Evolutionary conservation across 2,888 invertebrate species (phyloP).

Genomic region (Linyphia triangularis): DNA sequence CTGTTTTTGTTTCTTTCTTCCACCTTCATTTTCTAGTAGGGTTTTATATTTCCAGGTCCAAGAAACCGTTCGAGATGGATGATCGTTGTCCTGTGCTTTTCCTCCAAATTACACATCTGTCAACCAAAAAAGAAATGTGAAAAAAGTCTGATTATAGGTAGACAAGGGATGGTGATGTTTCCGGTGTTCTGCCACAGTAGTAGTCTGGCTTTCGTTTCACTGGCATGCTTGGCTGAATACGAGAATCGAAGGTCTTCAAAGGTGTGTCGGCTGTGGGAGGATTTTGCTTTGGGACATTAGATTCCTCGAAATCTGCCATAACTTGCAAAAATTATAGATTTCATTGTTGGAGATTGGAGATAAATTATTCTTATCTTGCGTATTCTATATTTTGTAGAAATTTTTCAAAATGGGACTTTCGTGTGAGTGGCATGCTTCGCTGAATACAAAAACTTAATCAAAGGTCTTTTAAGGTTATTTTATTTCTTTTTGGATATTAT

Average conservation of each 20-base stretch:
- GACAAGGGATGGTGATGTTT: constrained; percentile 50
- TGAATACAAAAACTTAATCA: no score
- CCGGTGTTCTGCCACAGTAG: constrained; percentile 50
- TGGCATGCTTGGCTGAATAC: constrained; percentile 52
- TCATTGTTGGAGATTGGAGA: no score
- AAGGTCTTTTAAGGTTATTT: no score
- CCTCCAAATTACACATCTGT: constrained; percentile 62
- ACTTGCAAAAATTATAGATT: no score
- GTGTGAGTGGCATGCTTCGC: no score
- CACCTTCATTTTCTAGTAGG: constrained; percentile 28
- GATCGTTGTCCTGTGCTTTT: constrained; percentile 37
- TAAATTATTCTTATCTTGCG: no score
- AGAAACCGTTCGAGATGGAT: constrained; percentile 37
- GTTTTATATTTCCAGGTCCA: constrained; percentile 18
- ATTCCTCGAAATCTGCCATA: no score
- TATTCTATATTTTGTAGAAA: no score
- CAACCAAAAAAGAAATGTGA: constrained; percentile 27
- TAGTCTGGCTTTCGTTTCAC: constrained; percentile 24
- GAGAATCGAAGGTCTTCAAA: not conserved
- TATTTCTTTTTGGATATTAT: no score
- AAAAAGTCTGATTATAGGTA: constrained; percentile 64
- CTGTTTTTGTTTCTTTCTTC: not conserved
- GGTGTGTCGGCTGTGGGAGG: not conserved
- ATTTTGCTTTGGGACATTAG: not conserved
- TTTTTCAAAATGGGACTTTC: no score